phyloP scores from a whole-genome alignment of 2,888 invertebrate genomes.

The Caenorhabditis sp. region DNA sequence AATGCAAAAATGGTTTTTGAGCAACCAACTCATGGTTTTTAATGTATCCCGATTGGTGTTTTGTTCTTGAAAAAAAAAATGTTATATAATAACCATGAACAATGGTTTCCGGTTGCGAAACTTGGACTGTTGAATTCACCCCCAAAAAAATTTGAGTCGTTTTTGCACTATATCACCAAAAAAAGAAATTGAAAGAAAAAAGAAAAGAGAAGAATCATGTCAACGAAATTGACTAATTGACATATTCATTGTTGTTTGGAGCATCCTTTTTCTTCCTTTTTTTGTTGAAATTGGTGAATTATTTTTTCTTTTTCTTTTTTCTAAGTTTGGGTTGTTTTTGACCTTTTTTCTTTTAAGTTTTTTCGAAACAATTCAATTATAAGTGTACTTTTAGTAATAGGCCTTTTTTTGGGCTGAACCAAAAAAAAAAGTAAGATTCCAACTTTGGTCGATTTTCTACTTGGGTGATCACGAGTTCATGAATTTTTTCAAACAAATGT shows the following conservation, averaged over 20 bases:
- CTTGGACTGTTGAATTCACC: neutral
- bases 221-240: conserved; percentile 16
- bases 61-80: neutral
- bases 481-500: no score
- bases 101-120: neutral
- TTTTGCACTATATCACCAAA: no score
- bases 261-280: neutral
- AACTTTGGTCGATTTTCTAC: neutral
- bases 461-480: neutral
- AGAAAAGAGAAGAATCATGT: neutral
- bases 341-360: no score
- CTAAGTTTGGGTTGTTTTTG: neutral
- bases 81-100: neutral
- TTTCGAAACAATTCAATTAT: no score
- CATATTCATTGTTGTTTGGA: conserved; percentile 23
- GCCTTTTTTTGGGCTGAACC: no score
- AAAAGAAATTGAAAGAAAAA: no score
- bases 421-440: no score
- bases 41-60: neutral
- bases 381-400: no score
- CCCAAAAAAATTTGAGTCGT: no score
- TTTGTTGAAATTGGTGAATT: neutral
- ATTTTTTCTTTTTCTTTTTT: neutral
- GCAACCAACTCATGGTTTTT: neutral
- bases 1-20: no score